Evolutionary conservation across 2,888 invertebrate genomes (phyloP).

Genomic region (Alentia gelatinosa): DNA sequence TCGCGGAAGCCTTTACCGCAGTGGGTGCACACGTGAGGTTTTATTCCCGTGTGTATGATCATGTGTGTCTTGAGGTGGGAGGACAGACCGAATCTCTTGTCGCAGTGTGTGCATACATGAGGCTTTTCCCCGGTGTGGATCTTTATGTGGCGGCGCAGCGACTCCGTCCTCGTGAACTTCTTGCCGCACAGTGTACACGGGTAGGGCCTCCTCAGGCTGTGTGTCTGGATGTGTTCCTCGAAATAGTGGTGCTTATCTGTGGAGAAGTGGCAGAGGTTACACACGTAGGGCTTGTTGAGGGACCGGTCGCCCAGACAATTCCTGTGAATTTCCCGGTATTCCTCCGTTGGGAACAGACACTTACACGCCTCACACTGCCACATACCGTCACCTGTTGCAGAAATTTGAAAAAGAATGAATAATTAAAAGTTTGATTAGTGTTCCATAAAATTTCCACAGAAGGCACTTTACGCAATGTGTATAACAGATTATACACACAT

Average conservation of each 20-base stretch:
- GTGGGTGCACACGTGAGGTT: neutral
- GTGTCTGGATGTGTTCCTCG: neutral
- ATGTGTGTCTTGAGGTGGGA: neutral
- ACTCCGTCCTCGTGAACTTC: neutral
- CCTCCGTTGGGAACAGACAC: neutral
- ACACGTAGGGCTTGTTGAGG: neutral
- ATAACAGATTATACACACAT: too few species aligned
- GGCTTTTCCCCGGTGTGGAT: slow-evolving; percentile 10
- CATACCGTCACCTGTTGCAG: too few species aligned
- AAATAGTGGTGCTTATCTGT: neutral
- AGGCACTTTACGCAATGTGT: too few species aligned
- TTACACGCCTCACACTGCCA: neutral
- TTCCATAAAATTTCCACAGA: too few species aligned
- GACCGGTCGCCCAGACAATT: neutral
- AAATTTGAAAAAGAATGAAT: too few species aligned
- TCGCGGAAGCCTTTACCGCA: slow-evolving; percentile 14
- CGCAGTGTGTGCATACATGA: neutral
- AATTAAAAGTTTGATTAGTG: too few species aligned
- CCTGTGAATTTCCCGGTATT: neutral
- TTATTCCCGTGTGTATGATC: neutral
- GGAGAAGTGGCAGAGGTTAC: neutral
- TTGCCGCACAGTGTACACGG: neutral
- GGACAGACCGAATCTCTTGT: neutral
- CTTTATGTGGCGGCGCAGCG: neutral
- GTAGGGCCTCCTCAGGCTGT: neutral